Evolutionary conservation across 2,797 vertebrate species (phyloP).

Genomic region (Glossophaga mutica): DNA sequence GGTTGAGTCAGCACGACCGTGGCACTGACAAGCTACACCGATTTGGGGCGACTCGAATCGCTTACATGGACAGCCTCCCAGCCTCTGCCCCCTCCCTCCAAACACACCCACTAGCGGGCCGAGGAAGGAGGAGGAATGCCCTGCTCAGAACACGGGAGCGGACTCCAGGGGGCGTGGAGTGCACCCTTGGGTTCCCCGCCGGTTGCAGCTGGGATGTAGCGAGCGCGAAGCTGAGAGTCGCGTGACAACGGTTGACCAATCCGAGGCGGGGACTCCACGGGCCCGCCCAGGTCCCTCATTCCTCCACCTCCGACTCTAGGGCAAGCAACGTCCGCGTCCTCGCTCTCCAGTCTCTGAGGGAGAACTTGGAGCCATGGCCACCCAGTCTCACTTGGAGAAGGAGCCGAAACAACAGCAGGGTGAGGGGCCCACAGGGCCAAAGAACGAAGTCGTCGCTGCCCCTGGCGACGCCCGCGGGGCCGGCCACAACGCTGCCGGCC

Average conservation of each 20-base stretch:
- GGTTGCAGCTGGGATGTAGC: background rate
- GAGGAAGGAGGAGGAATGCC: background rate
- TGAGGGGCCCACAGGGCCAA: accelerated
- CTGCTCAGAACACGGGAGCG: accelerated
- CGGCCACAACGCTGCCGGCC: accelerated
- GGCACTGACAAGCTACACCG: background rate
- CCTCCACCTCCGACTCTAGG: accelerated
- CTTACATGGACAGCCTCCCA: background rate
- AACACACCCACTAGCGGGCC: too few relatives aligned
- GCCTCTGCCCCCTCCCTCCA: accelerated
- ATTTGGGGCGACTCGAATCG: background rate
- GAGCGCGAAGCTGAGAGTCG: background rate
- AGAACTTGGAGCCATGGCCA: background rate
- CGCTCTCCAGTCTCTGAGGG: accelerated
- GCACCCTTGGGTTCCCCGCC: background rate
- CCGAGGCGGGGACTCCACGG: background rate
- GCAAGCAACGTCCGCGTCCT: accelerated
- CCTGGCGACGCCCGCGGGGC: accelerated
- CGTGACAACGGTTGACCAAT: background rate
- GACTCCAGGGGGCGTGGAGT: too few relatives aligned
- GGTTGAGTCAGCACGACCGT: background rate
- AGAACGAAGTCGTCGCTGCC: accelerated
- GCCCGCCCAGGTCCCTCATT: background rate
- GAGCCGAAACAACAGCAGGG: too few relatives aligned
- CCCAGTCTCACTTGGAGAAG: accelerated